phyloP scores from a whole-genome alignment of 2,888 invertebrate genomes.

The Acanthosepion lycidas region DNA sequence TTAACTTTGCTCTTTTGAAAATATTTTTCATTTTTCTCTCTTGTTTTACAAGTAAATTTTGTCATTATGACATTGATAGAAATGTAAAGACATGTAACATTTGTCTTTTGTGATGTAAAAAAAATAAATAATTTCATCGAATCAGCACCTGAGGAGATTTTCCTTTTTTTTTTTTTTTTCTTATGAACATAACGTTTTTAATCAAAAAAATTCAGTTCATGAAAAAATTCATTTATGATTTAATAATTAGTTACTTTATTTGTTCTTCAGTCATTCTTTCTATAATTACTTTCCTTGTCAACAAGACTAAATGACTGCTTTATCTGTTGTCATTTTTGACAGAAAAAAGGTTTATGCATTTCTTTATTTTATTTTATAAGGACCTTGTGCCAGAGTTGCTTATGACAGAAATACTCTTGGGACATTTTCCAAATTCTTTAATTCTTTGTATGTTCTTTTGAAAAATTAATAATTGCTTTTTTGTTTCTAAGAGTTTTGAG shows the following conservation, averaged over 20 bases:
- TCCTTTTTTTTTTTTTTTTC: neutral
- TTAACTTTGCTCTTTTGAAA: neutral
- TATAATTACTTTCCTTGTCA: neutral
- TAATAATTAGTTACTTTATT: neutral
- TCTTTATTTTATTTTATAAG: neutral
- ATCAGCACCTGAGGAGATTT: neutral
- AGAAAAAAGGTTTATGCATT: neutral
- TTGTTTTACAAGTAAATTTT: neutral
- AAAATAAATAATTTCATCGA: neutral
- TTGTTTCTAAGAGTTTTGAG: too few species aligned
- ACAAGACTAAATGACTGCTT: neutral
- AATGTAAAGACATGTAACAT: neutral
- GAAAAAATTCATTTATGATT: slow-evolving; percentile 11
- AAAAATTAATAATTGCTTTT: too few species aligned
- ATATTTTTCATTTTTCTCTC: neutral
- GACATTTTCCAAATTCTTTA: too few species aligned
- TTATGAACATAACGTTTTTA: neutral
- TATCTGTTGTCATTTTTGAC: too few species aligned
- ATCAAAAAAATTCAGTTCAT: neutral
- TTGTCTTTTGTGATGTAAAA: neutral
- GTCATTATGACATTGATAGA: neutral
- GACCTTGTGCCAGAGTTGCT: too few species aligned
- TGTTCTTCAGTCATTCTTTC: neutral
- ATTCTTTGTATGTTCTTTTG: too few species aligned
- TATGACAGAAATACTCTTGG: too few species aligned